Evolutionary conservation across 2,113 vertebrate genomes (phyloP).

Genomic region (Gasterosteus aculeatus): DNA sequence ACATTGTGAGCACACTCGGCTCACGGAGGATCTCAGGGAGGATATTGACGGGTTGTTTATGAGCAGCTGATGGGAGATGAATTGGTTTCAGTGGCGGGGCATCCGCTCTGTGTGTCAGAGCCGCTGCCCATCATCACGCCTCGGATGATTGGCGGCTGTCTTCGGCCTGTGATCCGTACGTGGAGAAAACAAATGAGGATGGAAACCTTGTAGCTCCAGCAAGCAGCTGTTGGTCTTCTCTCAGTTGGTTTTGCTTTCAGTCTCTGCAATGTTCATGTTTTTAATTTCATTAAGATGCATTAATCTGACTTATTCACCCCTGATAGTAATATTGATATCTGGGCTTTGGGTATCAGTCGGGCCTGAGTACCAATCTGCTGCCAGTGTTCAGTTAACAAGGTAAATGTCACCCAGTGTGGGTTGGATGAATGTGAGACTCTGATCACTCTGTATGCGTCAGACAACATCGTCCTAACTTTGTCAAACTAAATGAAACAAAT

Average conservation of each 20-base stretch:
- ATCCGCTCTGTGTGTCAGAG: constrained; percentile 51
- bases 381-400: too few species aligned
- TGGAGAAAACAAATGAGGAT: neutral
- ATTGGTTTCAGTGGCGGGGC: constrained; percentile 63
- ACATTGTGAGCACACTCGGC: constrained; percentile 36
- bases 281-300: too few species aligned
- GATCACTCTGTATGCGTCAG: too few species aligned
- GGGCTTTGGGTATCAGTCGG: too few species aligned
- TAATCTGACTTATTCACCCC: too few species aligned
- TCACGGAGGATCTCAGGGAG: constrained; percentile 32
- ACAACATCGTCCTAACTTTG: too few species aligned
- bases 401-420: too few species aligned
- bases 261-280: neutral
- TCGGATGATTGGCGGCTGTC: constrained; percentile 59
- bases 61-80: constrained; percentile 71
- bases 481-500: too few species aligned
- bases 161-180: constrained; percentile 6
- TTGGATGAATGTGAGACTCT: too few species aligned
- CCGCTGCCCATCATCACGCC: constrained; percentile 59
- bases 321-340: too few species aligned
- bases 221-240: neutral
- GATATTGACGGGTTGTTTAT: constrained; percentile 71
- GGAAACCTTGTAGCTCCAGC: constrained; percentile 2
- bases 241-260: neutral
- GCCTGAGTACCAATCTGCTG: too few species aligned